Conservation (phyloP, 2,113 vertebrate genomes). For the Junco hyemalis region DNA sequence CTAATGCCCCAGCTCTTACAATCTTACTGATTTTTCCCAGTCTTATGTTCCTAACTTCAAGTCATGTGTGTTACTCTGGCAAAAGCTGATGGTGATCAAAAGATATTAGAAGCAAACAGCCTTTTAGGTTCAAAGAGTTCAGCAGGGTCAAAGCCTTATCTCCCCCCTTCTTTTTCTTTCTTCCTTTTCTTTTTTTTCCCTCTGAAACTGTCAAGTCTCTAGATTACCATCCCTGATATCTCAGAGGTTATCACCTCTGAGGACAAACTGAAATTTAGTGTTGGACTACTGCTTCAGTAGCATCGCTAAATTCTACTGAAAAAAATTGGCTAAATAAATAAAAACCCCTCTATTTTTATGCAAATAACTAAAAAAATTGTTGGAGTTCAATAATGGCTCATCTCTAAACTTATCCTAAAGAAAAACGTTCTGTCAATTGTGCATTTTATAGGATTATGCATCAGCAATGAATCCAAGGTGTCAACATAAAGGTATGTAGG, state of each 20-base stretch:
- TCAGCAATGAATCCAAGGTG: background rate
- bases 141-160: background rate
- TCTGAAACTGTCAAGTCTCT: background rate
- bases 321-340: background rate
- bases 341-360: background rate
- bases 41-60: background rate
- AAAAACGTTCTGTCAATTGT: background rate
- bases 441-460: no score
- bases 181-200: background rate
- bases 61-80: background rate
- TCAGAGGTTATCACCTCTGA: background rate
- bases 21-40: background rate
- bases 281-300: background rate
- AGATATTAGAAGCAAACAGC: background rate
- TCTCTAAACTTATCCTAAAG: background rate
- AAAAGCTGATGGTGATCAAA: constrained; percentile 16
- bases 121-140: background rate
- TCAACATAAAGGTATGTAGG: background rate
- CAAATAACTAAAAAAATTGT: background rate
- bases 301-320: background rate
- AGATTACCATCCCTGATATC: background rate
- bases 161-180: background rate
- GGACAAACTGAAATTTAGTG: background rate
- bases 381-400: background rate
- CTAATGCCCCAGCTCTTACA: background rate